Percentiles rank a stretch among this genome's conserved stretches.
Evolutionary conservation across 1,140 invertebrate species (phyloP).

Genomic region (Philotrypesis tridentata): DNA sequence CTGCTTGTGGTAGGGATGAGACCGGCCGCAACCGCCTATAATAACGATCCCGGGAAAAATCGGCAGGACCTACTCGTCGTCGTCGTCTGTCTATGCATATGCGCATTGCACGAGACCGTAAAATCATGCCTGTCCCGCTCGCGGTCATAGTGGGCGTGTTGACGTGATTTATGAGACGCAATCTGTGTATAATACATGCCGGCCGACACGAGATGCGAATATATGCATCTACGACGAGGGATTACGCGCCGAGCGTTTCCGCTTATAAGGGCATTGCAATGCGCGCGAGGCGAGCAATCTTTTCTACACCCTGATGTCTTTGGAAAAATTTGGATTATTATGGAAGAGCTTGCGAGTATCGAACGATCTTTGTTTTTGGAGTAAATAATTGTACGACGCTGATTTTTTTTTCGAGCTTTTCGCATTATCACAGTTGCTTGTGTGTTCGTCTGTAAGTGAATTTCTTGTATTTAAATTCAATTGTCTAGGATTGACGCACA

Average conservation of each 20-base stretch:
- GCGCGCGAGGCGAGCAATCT: neutral
- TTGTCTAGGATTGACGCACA: no score
- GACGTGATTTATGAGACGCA: neutral
- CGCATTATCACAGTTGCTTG: constrained; percentile 10
- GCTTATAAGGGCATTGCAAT: neutral
- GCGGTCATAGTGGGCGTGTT: neutral
- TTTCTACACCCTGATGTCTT: neutral
- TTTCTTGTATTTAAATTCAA: neutral
- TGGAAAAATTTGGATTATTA: neutral
- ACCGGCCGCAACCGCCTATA: neutral
- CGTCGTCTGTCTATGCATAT: no score
- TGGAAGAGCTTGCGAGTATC: neutral
- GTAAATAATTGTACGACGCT: no score
- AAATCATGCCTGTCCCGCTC: no score
- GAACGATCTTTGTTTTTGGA: neutral
- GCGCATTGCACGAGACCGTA: no score
- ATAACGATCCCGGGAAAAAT: neutral
- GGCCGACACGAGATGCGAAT: no score
- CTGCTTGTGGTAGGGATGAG: constrained; percentile 2
- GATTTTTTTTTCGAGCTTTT: no score
- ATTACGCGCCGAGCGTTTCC: neutral
- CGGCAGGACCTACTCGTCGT: neutral
- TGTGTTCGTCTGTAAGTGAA: neutral
- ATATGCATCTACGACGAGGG: neutral
- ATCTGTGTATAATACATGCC: no score